A percentile compares a stretch with the other conserved stretches of the same genome.
Conservation (phyloP, 2,888 invertebrate genomes). For the Scaptomyza reducta region DNA sequence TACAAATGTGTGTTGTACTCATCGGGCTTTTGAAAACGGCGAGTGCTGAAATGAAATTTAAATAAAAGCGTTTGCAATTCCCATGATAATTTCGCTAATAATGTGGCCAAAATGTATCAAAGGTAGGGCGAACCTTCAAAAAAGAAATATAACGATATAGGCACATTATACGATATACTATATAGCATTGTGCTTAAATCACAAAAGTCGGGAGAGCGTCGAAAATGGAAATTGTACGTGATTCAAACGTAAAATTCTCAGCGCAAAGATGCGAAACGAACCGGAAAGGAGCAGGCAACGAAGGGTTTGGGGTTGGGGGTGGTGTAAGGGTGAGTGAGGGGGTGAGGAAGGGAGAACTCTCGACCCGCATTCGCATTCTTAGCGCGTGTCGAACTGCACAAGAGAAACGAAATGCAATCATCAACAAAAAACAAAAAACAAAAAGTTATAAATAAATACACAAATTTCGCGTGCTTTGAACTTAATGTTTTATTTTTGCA, state of each 20-base stretch:
- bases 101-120: constrained; percentile 11
- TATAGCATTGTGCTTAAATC: too few relatives aligned
- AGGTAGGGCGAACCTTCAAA: too few relatives aligned
- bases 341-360: neutral
- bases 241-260: constrained; percentile 12
- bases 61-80: constrained; percentile 45
- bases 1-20: constrained; percentile 14
- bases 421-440: neutral
- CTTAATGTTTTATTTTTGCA: constrained; percentile 67
- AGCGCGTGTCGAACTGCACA: constrained; percentile 44
- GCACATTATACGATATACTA: too few relatives aligned
- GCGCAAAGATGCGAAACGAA: constrained; percentile 13
- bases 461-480: constrained; percentile 7
- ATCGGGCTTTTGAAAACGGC: constrained; percentile 2
- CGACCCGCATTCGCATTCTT: constrained; percentile 35
- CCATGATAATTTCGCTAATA: constrained; percentile 39
- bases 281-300: neutral
- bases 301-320: too few relatives aligned
- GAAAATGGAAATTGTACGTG: constrained; percentile 62
- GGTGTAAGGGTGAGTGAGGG: too few relatives aligned
- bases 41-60: constrained; percentile 23
- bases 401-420: constrained; percentile 30
- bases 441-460: constrained; percentile 24
- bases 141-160: too few relatives aligned
- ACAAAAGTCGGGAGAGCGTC: constrained; percentile 38